Conservation (phyloP, 1,140 invertebrate genomes). For the Trichoplusia ni region DNA sequence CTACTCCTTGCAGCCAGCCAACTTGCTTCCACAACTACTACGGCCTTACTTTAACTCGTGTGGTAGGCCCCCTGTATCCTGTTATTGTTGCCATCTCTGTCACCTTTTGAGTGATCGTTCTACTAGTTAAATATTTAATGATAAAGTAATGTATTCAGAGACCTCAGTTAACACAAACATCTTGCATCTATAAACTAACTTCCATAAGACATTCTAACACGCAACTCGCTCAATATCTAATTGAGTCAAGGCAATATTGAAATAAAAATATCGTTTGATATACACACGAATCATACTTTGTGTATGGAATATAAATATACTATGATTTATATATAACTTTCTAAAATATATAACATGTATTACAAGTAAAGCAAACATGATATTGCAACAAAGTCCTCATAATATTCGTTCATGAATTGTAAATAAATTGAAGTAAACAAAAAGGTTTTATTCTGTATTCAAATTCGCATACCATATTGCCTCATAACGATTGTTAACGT, state of each 20-base stretch:
- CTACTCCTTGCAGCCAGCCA: too few species aligned
- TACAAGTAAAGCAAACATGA: neutral
- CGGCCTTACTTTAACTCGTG: too few species aligned
- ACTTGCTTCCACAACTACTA: too few species aligned
- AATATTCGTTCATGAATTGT: too few species aligned
- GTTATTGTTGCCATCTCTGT: too few species aligned
- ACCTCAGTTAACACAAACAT: constrained; percentile 1
- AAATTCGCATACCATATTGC: too few species aligned
- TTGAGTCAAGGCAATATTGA: constrained; percentile 4
- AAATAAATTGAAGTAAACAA: too few species aligned
- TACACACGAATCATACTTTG: neutral
- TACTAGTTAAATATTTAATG: neutral
- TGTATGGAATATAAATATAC: constrained; percentile 17
- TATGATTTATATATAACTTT: neutral
- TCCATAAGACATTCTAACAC: constrained; percentile 15
- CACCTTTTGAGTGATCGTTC: neutral
- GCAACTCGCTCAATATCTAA: constrained; percentile 12
- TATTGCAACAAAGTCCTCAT: constrained; percentile 20
- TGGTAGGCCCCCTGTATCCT: too few species aligned
- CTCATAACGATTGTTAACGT: too few species aligned
- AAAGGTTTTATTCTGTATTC: too few species aligned
- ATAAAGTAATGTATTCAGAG: neutral
- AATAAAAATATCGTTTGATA: constrained; percentile 2
- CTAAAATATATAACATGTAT: constrained; percentile 7
- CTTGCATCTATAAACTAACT: constrained; percentile 4